Conservation (phyloP, 2,113 vertebrate genomes). For the Eulacestoma nigropectus region DNA sequence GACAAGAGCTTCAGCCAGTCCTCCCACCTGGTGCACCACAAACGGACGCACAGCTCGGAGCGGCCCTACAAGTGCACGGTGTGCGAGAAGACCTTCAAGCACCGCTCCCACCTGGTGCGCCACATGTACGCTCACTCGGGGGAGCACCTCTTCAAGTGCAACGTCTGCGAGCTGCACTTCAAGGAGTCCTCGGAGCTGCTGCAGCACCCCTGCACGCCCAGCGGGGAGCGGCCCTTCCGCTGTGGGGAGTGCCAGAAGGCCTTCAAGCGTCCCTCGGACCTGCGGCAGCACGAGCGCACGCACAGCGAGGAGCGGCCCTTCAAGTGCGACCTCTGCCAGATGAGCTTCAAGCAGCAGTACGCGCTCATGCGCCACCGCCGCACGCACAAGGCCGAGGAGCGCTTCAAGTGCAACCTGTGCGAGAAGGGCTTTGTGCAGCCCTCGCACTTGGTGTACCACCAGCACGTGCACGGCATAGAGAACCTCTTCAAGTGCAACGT, state of each 20-base stretch:
- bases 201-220: conserved; percentile 94
- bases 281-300: conserved; percentile 92
- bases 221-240: conserved; percentile 91
- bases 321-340: conserved; percentile 97
- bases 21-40: conserved; percentile 94
- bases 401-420: conserved; percentile 92
- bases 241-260: conserved; percentile 91
- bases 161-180: conserved; percentile 92
- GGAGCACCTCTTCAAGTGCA: conserved; percentile 92
- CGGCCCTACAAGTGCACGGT: conserved; percentile 94
- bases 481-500: conserved; percentile 96
- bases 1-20: conserved; percentile 99
- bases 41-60: conserved; percentile 93
- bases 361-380: conserved; percentile 91
- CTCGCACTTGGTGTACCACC: conserved; percentile 93
- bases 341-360: conserved; percentile 98
- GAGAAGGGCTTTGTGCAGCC: conserved; percentile 97
- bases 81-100: conserved; percentile 98
- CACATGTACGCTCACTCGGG: conserved; percentile 97
- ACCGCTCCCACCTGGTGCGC: conserved; percentile 95
- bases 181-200: conserved; percentile 94
- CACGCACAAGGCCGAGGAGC: conserved; percentile 85
- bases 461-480: conserved; percentile 94
- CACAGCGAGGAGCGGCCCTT: conserved; percentile 97
- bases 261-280: conserved; percentile 93